Conservation (phyloP, 2,113 vertebrate genomes). For the Globicephala melas region DNA sequence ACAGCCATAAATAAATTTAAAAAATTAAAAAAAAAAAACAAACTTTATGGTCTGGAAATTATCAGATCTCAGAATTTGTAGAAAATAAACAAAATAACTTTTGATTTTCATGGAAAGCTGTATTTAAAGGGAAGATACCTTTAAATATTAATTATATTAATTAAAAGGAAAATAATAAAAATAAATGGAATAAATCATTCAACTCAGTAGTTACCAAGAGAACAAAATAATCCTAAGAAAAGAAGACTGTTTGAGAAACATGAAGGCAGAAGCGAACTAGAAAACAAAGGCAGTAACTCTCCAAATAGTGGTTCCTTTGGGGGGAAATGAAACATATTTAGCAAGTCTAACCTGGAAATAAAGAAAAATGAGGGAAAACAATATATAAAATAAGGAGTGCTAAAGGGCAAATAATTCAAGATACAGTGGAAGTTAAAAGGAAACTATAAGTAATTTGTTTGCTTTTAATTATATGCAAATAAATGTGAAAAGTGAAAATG, state of each 20-base stretch:
- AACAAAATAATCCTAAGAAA: neutral
- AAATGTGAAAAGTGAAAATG: neutral
- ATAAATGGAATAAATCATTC: neutral
- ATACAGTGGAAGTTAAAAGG: neutral
- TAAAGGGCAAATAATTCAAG: neutral
- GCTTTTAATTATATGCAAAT: neutral
- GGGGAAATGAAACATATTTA: neutral
- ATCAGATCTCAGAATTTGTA: neutral
- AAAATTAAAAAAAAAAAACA: neutral
- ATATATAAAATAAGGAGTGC: neutral
- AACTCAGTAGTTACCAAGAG: neutral
- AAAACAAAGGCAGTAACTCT: neutral
- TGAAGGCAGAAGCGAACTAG: neutral
- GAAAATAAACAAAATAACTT: neutral
- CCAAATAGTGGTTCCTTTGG: neutral
- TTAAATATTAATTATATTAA: neutral
- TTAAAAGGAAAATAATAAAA: neutral
- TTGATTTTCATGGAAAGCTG: neutral
- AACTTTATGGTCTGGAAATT: neutral
- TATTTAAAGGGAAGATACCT: neutral
- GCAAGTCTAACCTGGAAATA: neutral
- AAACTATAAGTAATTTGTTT: neutral
- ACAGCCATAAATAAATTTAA: no score
- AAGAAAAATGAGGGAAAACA: neutral
- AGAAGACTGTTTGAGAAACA: neutral